Evolutionary conservation across 2,797 vertebrate species (phyloP), one percentile per base, ranked within the genome.

Genomic region (Acipenser oxyrinchus): DNA sequence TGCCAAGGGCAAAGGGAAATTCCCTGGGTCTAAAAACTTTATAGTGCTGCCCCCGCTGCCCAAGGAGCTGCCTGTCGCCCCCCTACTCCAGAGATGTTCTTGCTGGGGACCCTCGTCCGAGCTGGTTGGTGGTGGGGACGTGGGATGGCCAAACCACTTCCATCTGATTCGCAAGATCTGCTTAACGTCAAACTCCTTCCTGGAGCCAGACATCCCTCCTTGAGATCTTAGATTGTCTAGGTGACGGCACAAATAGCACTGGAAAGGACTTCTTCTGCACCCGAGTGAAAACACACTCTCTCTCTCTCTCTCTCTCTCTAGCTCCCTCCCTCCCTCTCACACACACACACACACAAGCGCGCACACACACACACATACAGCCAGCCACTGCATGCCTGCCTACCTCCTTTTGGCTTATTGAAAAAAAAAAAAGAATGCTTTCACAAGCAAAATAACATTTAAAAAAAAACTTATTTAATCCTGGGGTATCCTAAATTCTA

Each of bases 141-240:
- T 77, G 80, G 94, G 93, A 87, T 97, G 95, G 81, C 95, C 92
- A 83, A 98, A 97, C 95, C 95, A 97, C 87, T 91, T 91, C 95
- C 95, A 97, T 92, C 93, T 89, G 87, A 97, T 95, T 88, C 95
- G 89, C 85, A 99, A 91, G 80, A 99, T 97, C 90, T 98, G 96
- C 80, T 96, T 99, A 86, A 99, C 93, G 70, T 98, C 96, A 88
- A 99, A 97, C 86, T 98, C 95, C 91, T 93, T 97, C 86, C 92
- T 92, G 84, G 93, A 92, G 81, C 86, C 93, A 92, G 96, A 97
- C 96, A 99, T 99, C 83, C 92, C 87, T 37, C 75, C 73, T 73
- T 75, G 63, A 70, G 7, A 74, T 51, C 65, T 53, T 37, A 37
- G 83, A 92, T 92, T 83, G 92, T 93, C 89, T 88, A 93, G 91